These are phyloP conservation scores for Cosmia trapezina DNA, from an alignment of 2,888 invertebrate species.

Conservation along the genomic window DNA sequence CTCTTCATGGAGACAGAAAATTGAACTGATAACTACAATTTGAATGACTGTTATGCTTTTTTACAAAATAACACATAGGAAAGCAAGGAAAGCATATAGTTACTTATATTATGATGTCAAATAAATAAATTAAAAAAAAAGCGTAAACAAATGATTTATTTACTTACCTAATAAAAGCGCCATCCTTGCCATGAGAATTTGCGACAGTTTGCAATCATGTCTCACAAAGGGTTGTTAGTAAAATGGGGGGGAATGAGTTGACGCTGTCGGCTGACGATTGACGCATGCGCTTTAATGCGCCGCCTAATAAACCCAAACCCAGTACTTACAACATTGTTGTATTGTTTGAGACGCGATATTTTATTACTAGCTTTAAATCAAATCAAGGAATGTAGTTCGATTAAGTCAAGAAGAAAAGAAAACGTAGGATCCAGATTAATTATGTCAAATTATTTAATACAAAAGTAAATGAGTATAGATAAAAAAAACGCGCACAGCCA, in stretches of 20 bases:
- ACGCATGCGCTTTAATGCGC: conserved; percentile 7
- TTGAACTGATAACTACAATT: not conserved
- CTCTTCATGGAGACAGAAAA: not conserved
- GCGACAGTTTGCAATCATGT: too few relatives aligned
- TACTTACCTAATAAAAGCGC: conserved; percentile 4
- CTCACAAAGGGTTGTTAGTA: not conserved
- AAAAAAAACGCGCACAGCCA: conserved; percentile 39
- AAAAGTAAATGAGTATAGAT: conserved; percentile 44
- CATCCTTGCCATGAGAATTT: not conserved
- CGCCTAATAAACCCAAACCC: not conserved
- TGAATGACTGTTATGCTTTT: not conserved
- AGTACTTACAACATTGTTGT: not conserved
- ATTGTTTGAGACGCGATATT: not conserved
- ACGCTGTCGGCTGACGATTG: too few relatives aligned
- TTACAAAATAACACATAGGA: not conserved
- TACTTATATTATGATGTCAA: too few relatives aligned
- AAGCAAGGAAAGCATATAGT: too few relatives aligned
- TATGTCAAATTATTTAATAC: conserved; percentile 38
- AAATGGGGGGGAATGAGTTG: not conserved
- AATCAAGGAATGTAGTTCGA: not conserved
- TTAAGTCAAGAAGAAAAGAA: not conserved
- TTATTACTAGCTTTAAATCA: not conserved
- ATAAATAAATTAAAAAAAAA: not conserved
- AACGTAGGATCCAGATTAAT: conserved; percentile 13
- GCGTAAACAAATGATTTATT: not conserved